Evolutionary conservation across 2,113 vertebrate genomes (phyloP).

Genomic region (Phodopus roborovskii): DNA sequence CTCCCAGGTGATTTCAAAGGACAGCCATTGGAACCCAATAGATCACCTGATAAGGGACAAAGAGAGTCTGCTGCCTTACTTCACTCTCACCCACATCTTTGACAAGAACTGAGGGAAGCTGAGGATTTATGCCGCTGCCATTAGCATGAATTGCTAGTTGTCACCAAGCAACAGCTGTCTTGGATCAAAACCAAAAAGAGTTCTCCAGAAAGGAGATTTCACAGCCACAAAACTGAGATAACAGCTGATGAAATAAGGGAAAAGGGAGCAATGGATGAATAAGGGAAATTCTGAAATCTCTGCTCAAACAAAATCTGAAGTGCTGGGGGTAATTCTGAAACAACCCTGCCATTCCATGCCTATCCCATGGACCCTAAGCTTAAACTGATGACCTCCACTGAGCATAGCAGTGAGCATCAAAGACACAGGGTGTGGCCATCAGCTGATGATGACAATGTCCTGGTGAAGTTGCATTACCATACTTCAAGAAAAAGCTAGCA

Average conservation of each 20-base stretch:
- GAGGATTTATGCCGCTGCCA: slow-evolving; percentile 68
- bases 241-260: slow-evolving; percentile 50
- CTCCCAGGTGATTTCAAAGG: slow-evolving; percentile 68
- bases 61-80: background rate
- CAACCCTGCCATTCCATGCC: background rate
- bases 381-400: background rate
- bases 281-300: slow-evolving; percentile 55
- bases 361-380: no score
- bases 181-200: slow-evolving; percentile 59
- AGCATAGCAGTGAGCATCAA: accelerated
- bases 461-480: background rate
- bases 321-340: background rate
- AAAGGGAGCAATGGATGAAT: background rate
- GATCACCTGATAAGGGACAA: background rate
- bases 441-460: background rate
- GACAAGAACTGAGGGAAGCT: background rate
- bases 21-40: slow-evolving; percentile 16
- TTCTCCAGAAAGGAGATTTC: slow-evolving; percentile 32
- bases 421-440: accelerated
- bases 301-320: background rate
- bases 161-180: slow-evolving; percentile 69
- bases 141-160: slow-evolving; percentile 72
- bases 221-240: slow-evolving; percentile 59
- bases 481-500: background rate
- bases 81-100: background rate